A percentile compares a stretch with the other conserved stretches of the same genome.
Evolutionary conservation across 2,797 vertebrate genomes (phyloP).

Genomic region (Acanthurus tractus): DNA sequence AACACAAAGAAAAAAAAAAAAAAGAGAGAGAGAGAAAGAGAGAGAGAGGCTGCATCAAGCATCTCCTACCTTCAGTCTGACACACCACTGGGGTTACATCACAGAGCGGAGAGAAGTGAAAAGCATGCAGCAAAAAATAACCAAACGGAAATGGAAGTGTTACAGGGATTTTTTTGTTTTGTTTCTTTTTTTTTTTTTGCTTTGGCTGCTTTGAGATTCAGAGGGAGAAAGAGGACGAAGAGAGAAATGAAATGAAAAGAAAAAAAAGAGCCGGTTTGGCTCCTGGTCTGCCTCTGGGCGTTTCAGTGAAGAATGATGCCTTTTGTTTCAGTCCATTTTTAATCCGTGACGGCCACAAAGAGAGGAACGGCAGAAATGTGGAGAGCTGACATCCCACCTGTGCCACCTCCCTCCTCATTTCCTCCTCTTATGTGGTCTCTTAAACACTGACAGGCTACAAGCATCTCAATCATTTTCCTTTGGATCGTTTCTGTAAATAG

Average conservation of each 20-base stretch:
- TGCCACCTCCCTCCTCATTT: neutral
- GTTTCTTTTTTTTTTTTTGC: neutral
- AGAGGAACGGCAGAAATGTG: neutral
- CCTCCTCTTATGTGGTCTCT: neutral
- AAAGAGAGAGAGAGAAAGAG: slow-evolving; percentile 18
- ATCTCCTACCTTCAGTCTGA: slow-evolving; percentile 75
- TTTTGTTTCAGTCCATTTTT: slow-evolving; percentile 42
- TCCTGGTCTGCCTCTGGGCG: slow-evolving; percentile 48
- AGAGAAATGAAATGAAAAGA: slow-evolving; percentile 18
- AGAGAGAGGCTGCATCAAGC: slow-evolving; percentile 52
- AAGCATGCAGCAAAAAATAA: slow-evolving; percentile 68
- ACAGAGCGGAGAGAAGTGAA: slow-evolving; percentile 56
- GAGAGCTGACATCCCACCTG: slow-evolving; percentile 24
- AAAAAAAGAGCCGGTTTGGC: slow-evolving; percentile 22
- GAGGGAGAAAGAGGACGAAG: slow-evolving; percentile 25
- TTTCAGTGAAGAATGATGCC: slow-evolving; percentile 20
- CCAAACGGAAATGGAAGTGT: slow-evolving; percentile 67
- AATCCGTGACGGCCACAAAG: slow-evolving; percentile 39
- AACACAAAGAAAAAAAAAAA: slow-evolving; percentile 27
- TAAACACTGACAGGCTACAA: neutral
- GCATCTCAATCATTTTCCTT: neutral
- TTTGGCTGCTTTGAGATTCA: slow-evolving; percentile 34
- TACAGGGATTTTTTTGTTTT: slow-evolving; percentile 29
- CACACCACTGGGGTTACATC: slow-evolving; percentile 77
- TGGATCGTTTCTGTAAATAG: neutral